Evolutionary conservation across 1,140 invertebrate genomes (phyloP), one percentile per base, ranked within the genome.

Genomic region (Drosophila kanapiae): DNA sequence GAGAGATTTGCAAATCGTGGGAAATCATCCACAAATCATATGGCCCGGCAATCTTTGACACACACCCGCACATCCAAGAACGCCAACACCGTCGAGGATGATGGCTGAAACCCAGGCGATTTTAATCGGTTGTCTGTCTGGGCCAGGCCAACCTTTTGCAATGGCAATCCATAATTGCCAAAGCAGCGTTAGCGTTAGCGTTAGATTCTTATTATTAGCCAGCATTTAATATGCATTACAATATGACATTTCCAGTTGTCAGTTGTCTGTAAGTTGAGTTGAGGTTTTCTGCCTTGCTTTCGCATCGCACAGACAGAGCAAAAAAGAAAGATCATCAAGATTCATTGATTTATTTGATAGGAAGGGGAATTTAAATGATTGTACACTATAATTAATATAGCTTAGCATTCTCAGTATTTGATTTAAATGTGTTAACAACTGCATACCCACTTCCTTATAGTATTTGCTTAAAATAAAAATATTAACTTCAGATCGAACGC

Each of bases 201-300:
- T 70, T 80, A 63, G 82, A 75, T 90, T 87, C 84, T 60, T 84
- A 87, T 88, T 88, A 82, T 88, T 88, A 78, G 62, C 53, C 77
- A 62, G 68, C 63, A 48, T 80, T 88, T 88, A 80, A 87, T 83
- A 88, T 87, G 80, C 84, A 75, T 76, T 75, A 42, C 62, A 71
- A 86, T 71, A 59, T 76, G 74, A 85, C 82, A 84, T 84, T 84
- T 84, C 56, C 63, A 84, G 62, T 54, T 78, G 75, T 67, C 74
- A 65, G 53, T 59, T 56, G 51, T 58, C 62, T 47, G 59, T 43
- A 49, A 69, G 48, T 70, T 43, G 48, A 51, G 35, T 67, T 48
- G 33, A 6, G 53, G 53, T 54, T 54, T 23, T 35, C 35, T 53
- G 37, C 8, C 42, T 49, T 13, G 27, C 7, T 58, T 64, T 43